Evolutionary conservation across 2,113 vertebrate species (phyloP).

Genomic region (Urocynchramus pylzowi): DNA sequence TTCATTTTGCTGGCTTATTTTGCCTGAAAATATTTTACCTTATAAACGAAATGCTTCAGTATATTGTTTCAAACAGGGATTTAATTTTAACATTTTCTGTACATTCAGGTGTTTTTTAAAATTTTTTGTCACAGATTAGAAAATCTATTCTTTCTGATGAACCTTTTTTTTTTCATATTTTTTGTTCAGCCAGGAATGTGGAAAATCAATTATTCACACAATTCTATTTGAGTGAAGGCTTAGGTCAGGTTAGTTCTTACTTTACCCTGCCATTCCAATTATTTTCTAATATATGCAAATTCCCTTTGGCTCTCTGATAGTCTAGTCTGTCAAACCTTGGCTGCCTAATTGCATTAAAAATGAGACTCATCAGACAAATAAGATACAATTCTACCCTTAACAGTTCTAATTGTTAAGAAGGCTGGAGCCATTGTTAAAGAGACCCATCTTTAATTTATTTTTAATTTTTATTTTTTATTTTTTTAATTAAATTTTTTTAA

Average conservation of each 20-base stretch:
- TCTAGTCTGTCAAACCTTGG: slow-evolving; percentile 49
- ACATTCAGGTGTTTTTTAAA: neutral
- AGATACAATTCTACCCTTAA: neutral
- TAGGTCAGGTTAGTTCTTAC: slow-evolving; percentile 39
- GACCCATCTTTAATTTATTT: neutral
- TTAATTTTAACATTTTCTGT: neutral
- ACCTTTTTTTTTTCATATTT: neutral
- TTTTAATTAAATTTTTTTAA: too few relatives aligned
- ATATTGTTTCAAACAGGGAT: neutral
- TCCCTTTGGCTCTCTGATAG: slow-evolving; percentile 36
- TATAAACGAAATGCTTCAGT: neutral
- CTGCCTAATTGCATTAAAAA: slow-evolving; percentile 58
- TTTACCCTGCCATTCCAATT: slow-evolving; percentile 37
- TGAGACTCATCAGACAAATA: slow-evolving; percentile 43
- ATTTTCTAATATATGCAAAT: slow-evolving; percentile 63
- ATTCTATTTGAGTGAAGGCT: slow-evolving; percentile 24
- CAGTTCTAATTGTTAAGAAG: slow-evolving; percentile 1
- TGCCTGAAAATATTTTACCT: neutral
- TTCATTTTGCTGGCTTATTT: neutral
- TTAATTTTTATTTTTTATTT: too few relatives aligned
- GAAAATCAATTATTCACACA: slow-evolving; percentile 56
- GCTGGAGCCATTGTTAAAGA: neutral
- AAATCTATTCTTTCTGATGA: neutral
- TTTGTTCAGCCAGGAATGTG: neutral
- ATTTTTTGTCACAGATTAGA: neutral